Conservation (phyloP, 2,888 invertebrate species). For the Aelia acuminata region DNA sequence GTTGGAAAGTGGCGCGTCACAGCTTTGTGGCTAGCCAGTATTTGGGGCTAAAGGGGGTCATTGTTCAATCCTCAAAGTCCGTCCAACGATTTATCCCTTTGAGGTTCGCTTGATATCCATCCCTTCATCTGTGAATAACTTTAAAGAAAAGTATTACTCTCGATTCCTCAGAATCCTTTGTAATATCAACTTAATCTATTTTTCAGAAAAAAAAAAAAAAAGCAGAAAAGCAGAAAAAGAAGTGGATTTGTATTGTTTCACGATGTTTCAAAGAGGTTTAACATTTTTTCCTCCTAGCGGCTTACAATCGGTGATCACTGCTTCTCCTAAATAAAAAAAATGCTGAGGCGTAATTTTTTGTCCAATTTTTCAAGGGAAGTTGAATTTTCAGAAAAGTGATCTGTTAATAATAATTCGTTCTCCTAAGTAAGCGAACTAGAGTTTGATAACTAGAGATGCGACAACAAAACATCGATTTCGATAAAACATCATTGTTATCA, state of each 20-base stretch:
- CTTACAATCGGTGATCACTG: neutral
- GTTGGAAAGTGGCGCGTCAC: neutral
- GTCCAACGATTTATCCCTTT: neutral
- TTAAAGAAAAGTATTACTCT: neutral
- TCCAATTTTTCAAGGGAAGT: no score
- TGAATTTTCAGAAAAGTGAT: no score
- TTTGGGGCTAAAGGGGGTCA: neutral
- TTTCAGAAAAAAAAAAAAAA: neutral
- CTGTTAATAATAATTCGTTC: no score
- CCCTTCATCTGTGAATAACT: neutral
- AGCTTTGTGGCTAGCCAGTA: neutral
- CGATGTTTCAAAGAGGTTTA: neutral
- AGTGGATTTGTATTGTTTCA: neutral
- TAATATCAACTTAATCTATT: neutral
- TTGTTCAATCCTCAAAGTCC: constrained; percentile 4
- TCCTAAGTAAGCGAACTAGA: no score
- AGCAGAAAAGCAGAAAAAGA: neutral
- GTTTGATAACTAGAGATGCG: no score
- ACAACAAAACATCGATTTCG: no score
- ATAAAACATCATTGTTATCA: no score
- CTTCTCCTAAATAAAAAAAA: neutral
- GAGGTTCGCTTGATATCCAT: neutral
- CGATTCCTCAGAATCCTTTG: neutral
- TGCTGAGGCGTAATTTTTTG: no score
- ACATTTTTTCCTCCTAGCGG: neutral